These are phyloP conservation scores for Tetheella fluctuosa DNA, from an alignment of 2,888 invertebrate genomes.

Conservation along the genomic window DNA sequence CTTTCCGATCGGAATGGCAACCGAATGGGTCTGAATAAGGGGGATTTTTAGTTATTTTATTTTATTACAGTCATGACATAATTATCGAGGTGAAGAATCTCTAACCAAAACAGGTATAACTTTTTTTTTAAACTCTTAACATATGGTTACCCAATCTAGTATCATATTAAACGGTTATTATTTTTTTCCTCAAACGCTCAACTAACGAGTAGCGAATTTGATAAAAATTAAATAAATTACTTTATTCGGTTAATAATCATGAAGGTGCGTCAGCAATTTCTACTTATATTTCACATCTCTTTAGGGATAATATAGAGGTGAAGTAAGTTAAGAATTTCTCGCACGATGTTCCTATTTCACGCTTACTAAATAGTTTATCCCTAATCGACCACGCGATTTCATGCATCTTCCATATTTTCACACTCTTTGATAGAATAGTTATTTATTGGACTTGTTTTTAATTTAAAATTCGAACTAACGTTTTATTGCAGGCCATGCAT, in stretches of 20 bases:
- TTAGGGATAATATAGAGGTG: constrained; percentile 6
- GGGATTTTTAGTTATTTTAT: too few species aligned
- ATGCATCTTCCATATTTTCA: constrained; percentile 43
- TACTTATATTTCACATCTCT: not conserved
- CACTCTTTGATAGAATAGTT: constrained; percentile 40
- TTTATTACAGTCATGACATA: too few species aligned
- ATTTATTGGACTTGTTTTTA: constrained; percentile 39
- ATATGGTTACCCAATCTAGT: constrained; percentile 15
- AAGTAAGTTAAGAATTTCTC: constrained; percentile 23
- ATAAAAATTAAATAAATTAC: not conserved
- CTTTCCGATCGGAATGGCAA: too few species aligned
- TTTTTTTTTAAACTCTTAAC: not conserved
- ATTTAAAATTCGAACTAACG: constrained; percentile 6
- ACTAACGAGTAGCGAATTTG: not conserved
- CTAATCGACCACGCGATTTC: constrained; percentile 40
- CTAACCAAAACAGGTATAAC: too few species aligned
- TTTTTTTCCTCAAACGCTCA: not conserved
- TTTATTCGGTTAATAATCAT: constrained; percentile 11
- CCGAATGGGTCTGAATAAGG: too few species aligned
- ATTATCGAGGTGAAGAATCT: too few species aligned
- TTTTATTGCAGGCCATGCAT: not conserved
- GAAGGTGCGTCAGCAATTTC: constrained; percentile 1
- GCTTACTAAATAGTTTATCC: constrained; percentile 29
- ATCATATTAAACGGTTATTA: not conserved
- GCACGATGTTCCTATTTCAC: constrained; percentile 51